Evolutionary conservation across 2,113 vertebrate species (phyloP).

Genomic region (Amphilophus citrinellus): DNA sequence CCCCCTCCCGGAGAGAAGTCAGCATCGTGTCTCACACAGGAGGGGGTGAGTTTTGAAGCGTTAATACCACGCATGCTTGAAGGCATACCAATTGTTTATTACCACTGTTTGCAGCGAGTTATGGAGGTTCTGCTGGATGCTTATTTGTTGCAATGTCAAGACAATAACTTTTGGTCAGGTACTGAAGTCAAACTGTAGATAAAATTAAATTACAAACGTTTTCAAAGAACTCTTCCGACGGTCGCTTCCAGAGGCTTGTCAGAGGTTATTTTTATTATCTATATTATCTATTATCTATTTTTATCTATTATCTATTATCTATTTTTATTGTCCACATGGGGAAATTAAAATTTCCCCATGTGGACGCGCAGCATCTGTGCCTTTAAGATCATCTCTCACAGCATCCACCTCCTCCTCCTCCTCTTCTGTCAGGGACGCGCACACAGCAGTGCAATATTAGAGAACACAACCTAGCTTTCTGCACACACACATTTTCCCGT

Average conservation of each 20-base stretch:
- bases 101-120: neutral
- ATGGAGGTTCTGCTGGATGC: neutral
- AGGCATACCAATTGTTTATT: neutral
- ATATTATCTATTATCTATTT: too few species aligned
- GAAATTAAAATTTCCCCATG: neutral
- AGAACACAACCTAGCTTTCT: slow-evolving; percentile 52
- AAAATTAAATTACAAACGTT: neutral
- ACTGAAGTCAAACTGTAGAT: neutral
- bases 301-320: neutral
- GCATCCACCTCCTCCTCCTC: slow-evolving; percentile 72
- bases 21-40: neutral
- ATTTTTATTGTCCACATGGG: too few species aligned
- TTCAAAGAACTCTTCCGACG: neutral
- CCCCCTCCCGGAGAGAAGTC: slow-evolving; percentile 56
- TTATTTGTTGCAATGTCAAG: neutral
- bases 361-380: slow-evolving; percentile 49
- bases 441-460: slow-evolving; percentile 53
- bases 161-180: neutral
- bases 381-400: slow-evolving; percentile 81
- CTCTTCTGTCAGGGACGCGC: slow-evolving; percentile 68
- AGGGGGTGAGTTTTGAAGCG: neutral
- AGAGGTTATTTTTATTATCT: neutral
- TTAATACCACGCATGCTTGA: neutral
- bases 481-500: slow-evolving; percentile 6
- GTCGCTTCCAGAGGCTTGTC: neutral